Conservation (phyloP, 2,888 invertebrate species). For the Coleophora flavipennella region DNA sequence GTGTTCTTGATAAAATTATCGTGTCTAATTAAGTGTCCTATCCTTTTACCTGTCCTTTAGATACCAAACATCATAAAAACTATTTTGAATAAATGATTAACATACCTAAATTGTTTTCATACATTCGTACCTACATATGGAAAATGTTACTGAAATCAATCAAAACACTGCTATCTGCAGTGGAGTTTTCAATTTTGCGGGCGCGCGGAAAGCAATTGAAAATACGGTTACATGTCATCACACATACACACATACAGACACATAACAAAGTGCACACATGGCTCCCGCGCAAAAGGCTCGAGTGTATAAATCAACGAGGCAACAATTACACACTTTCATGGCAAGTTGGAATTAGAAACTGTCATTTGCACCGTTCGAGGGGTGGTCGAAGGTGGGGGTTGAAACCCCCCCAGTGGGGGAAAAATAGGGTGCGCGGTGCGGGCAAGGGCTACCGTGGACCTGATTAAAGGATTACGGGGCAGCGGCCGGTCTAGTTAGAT, state of each 20-base stretch:
- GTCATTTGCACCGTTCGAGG: constrained; percentile 73
- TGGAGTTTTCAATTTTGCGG: constrained; percentile 4
- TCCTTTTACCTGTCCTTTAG: no score
- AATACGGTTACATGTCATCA: constrained; percentile 1
- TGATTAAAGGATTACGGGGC: constrained; percentile 72
- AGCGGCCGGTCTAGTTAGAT: constrained; percentile 69
- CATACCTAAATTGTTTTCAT: no score
- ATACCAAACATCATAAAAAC: no score
- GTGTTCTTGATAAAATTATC: no score
- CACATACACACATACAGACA: constrained; percentile 1
- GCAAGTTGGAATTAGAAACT: constrained; percentile 74
- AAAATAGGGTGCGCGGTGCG: constrained; percentile 54
- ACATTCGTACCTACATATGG: no score
- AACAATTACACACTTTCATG: constrained; percentile 75
- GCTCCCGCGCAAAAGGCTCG: constrained; percentile 50
- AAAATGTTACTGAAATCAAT: no score
- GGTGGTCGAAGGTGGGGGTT: constrained; percentile 29
- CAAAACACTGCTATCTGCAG: background rate
- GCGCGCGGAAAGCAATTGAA: constrained; percentile 6
- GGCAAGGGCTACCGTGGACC: constrained; percentile 67
- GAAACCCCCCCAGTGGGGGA: constrained; percentile 42
- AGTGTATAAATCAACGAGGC: constrained; percentile 70
- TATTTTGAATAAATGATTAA: no score
- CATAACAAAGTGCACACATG: constrained; percentile 34
- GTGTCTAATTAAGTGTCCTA: no score